A percentile compares a stretch with the other conserved stretches of the same genome.
These are phyloP conservation scores for Brachionus manjavacas DNA, from an alignment of 1,140 invertebrate species.

Conservation along the genomic window DNA sequence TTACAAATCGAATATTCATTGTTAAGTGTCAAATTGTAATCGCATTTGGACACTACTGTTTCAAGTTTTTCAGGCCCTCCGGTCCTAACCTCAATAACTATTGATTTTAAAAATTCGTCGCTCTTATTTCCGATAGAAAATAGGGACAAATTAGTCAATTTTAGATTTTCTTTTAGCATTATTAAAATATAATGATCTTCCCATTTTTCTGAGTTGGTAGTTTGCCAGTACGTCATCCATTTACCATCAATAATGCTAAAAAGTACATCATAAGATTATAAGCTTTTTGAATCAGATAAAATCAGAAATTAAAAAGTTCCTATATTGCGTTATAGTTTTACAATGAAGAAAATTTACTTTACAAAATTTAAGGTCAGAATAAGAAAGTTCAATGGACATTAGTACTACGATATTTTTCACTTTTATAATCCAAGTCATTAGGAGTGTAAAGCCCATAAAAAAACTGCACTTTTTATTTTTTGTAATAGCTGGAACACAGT, in stretches of 20 bases:
- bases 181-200: conserved; percentile 33
- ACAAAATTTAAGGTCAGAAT: too few relatives aligned
- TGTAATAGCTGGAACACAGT: too few relatives aligned
- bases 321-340: too few relatives aligned
- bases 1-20: conserved; percentile 26
- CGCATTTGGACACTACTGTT: conserved; percentile 27
- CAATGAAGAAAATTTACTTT: too few relatives aligned
- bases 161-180: conserved; percentile 2
- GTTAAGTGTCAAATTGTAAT: conserved; percentile 17
- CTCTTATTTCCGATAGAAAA: conserved; percentile 7
- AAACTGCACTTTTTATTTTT: too few relatives aligned
- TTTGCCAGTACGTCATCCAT: conserved; percentile 18
- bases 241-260: background rate
- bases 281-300: too few relatives aligned
- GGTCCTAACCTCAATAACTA: background rate
- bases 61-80: background rate
- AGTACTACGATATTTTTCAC: too few relatives aligned
- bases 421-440: too few relatives aligned
- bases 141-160: background rate
- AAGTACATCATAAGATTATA: background rate
- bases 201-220: background rate
- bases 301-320: too few relatives aligned
- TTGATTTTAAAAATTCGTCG: conserved; percentile 6
- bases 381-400: too few relatives aligned
- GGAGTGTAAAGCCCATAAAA: too few relatives aligned